Base-by-base conservation (phyloP, 2,113 vertebrate genomes). In the Barbus barbus region DNA sequence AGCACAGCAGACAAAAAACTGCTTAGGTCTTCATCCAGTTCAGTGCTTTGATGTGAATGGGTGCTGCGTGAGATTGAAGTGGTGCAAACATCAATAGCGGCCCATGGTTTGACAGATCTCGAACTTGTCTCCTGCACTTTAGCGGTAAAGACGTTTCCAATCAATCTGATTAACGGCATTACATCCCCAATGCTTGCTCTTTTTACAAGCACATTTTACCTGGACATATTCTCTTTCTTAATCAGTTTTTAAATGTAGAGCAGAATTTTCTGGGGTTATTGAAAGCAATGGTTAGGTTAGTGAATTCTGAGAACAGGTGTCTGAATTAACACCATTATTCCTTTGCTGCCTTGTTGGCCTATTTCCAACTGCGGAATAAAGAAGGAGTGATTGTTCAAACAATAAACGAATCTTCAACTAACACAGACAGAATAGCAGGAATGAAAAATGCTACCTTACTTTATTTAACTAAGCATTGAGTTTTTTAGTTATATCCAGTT, bases 11-110 rank as follows among this genome's bases (percentile, higher is more conserved):
- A 72, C 69, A 71, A 51, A 58, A 85, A 56, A 78, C 88, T 91
- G 92, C 91, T 92, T 91, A 88, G 89, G 88, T 91, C 83, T 90
- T 78, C 76, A 90, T 90, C 85, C 65, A 81, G 89, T 89, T 88
- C 92, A 90, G 91, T 89, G 89, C 88, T 93, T 88, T 88, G 89
- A 88, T 89, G 89, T 89, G 83, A 91, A 93, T 84, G 78, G 86
- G 89, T 90, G 85, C 82, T 83, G 61, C 44, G 11, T 77, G 67
- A 82, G 83, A 71, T 81, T 81, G 60, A 85, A 85, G 53, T 83
- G 81, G 76, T 81, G 33, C 26, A 86, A 71, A 75, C 71, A 83
- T 88, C 83, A 88, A 84, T 87, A 85, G 78, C 31, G 26, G 58
- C 58, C 60, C 60, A 85, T 58, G 26, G 51, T 74, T 78, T 86